phyloP scores from a whole-genome alignment of 2,888 invertebrate genomes.

The Drosophila subsilvestris region DNA sequence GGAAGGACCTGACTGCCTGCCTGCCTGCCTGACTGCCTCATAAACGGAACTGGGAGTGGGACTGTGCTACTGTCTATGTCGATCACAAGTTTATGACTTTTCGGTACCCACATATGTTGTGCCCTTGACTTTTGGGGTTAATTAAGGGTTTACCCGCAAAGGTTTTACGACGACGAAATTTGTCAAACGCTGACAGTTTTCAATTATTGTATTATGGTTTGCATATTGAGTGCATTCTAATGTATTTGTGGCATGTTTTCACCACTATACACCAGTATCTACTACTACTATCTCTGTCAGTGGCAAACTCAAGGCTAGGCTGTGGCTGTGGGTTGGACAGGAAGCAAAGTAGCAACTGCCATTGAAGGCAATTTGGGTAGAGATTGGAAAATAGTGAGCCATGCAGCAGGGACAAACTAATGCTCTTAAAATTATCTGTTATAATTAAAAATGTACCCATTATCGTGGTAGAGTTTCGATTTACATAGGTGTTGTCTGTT shows the following conservation, averaged over 20 bases:
- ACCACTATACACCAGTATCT: background rate
- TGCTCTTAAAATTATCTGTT: no score
- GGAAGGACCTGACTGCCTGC: background rate
- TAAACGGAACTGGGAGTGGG: constrained; percentile 1
- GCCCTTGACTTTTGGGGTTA: constrained; percentile 39
- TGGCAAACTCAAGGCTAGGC: background rate
- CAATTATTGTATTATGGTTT: constrained; percentile 58
- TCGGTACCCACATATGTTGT: constrained; percentile 9
- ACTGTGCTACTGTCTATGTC: constrained; percentile 47
- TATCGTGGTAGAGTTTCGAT: no score
- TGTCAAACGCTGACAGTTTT: constrained; percentile 66
- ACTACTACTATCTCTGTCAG: background rate
- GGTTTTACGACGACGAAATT: constrained; percentile 53
- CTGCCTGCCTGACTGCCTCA: no score
- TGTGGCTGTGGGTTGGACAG: background rate
- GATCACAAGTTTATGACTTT: constrained; percentile 67
- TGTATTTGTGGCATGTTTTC: constrained; percentile 50
- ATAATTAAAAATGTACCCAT: no score
- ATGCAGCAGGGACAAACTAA: no score
- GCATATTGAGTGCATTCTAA: constrained; percentile 35
- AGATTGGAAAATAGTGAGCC: background rate
- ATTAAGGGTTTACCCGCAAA: constrained; percentile 48
- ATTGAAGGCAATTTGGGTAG: background rate
- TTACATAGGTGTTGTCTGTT: no score
- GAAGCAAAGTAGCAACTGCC: background rate